phyloP scores from a whole-genome alignment of 2,113 vertebrate genomes.

The Ophthalmolycus amberensis region DNA sequence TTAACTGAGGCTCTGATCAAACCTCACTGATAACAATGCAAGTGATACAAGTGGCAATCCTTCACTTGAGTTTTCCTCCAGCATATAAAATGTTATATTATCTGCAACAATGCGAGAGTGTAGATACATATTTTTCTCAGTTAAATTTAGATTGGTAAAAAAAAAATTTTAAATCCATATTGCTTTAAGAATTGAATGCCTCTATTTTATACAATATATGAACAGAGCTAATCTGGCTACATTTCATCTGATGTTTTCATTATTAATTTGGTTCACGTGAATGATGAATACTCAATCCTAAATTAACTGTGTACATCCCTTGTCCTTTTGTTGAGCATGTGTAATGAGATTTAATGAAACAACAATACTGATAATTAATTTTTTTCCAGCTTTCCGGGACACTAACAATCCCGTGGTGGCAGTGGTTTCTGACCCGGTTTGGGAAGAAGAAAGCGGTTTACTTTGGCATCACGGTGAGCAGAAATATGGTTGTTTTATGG shows the following conservation, averaged over 20 bases:
- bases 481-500: background rate
- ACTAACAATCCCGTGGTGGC: constrained; percentile 92
- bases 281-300: background rate
- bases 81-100: background rate
- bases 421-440: constrained; percentile 93
- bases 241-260: background rate
- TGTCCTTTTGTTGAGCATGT: background rate
- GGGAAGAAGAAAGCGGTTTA: constrained; percentile 95
- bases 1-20: background rate
- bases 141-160: background rate
- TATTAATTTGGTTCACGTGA: background rate
- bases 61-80: background rate
- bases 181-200: background rate
- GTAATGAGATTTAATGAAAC: background rate
- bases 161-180: background rate
- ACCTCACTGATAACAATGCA: background rate
- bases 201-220: background rate
- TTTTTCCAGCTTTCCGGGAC: constrained; percentile 89
- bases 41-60: background rate
- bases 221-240: background rate
- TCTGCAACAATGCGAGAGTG: background rate
- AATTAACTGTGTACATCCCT: background rate
- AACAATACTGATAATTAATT: background rate
- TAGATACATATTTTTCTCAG: background rate
- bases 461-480: constrained; percentile 89